Evolutionary conservation across 2,113 vertebrate species (phyloP).

Genomic region (Lipotes vexillifer): DNA sequence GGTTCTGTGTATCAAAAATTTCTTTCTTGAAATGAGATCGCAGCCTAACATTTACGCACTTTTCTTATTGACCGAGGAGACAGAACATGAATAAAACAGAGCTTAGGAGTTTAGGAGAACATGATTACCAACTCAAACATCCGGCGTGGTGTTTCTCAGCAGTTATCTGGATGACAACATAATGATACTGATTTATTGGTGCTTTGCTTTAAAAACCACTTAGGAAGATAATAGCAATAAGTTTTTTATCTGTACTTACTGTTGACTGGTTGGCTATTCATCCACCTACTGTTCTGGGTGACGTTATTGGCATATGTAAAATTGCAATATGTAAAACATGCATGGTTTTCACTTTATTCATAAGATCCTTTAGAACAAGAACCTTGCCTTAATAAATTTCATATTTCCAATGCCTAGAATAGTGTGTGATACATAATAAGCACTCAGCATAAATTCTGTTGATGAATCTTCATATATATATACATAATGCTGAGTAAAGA

Average conservation of each 20-base stretch:
- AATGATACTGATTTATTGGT: not conserved
- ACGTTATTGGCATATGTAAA: not conserved
- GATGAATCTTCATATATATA: constrained; percentile 22
- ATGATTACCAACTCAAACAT: not conserved
- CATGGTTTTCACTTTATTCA: not conserved
- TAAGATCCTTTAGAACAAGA: not conserved
- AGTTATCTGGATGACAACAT: not conserved
- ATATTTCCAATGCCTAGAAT: not conserved
- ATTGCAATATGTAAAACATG: not conserved
- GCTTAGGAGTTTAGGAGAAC: not conserved
- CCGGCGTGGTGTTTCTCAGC: not conserved
- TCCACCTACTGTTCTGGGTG: not conserved
- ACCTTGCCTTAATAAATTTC: not conserved
- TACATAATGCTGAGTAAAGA: not conserved
- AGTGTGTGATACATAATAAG: not conserved
- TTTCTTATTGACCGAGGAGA: not conserved
- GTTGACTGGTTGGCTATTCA: not conserved
- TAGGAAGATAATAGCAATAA: not conserved
- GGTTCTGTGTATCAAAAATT: not conserved
- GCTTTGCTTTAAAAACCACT: not conserved
- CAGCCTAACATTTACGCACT: not conserved
- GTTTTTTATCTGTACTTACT: not conserved
- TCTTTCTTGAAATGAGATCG: not conserved
- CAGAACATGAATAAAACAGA: not conserved
- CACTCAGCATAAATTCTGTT: not conserved